phyloP scores from a whole-genome alignment of 2,797 vertebrate species.

The Thalassophryne amazonica region DNA sequence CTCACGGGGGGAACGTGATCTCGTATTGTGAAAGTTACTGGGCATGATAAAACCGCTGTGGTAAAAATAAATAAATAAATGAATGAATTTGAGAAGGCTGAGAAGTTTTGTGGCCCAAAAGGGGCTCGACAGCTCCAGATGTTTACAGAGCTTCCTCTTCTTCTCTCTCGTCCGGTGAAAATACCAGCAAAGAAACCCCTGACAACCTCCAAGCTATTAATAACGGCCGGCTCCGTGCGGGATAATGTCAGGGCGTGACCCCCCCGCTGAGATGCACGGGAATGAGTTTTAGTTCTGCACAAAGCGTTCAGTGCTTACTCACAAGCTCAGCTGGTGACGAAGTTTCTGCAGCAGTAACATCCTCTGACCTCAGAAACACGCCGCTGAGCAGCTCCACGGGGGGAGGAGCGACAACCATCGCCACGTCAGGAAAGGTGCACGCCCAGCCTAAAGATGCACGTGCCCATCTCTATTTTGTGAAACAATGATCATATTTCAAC shows the following conservation, averaged over 20 bases:
- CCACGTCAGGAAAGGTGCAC: conserved; percentile 40
- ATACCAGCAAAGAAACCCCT: conserved; percentile 47
- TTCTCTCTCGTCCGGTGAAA: conserved; percentile 25
- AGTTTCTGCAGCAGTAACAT: too few species aligned
- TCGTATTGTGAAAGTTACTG: conserved; percentile 13
- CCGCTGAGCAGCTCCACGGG: conserved; percentile 4
- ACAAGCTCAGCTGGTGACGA: too few species aligned
- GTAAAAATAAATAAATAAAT: conserved; percentile 1
- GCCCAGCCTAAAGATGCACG: conserved; percentile 29
- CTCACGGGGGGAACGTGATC: too few species aligned
- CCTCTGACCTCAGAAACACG: conserved; percentile 12
- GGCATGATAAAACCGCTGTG: not conserved
- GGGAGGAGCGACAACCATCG: conserved; percentile 46
- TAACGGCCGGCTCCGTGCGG: conserved; percentile 51
- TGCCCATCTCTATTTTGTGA: conserved; percentile 52
- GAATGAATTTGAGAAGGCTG: too few species aligned
- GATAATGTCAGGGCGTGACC: conserved; percentile 60
- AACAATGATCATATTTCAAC: conserved; percentile 50
- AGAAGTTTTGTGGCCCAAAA: too few species aligned
- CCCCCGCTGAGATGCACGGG: conserved; percentile 29
- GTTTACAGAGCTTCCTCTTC: conserved; percentile 19
- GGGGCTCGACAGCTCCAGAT: conserved; percentile 36
- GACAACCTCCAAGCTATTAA: conserved; percentile 63
- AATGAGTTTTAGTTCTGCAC: conserved; percentile 34
- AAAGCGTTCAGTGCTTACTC: too few species aligned